Percentiles rank a stretch among this genome's conserved stretches.
These are phyloP conservation scores for Philaethria dido DNA, from an alignment of 2,888 invertebrate genomes.

Conservation along the genomic window DNA sequence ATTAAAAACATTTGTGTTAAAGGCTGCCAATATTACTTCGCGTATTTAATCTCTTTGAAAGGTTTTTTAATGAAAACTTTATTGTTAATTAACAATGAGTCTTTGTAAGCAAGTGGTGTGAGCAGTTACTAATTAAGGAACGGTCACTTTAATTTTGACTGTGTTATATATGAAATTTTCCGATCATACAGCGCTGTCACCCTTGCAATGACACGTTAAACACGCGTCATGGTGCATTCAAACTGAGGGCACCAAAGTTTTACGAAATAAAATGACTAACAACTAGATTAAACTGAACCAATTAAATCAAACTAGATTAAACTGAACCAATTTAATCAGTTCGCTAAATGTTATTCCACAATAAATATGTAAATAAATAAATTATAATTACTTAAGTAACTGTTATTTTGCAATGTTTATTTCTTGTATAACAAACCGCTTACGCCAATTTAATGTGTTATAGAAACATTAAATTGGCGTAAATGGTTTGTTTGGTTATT, in stretches of 20 bases:
- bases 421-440: too few relatives aligned
- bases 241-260: not conserved
- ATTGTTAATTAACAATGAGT: not conserved
- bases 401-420: too few relatives aligned
- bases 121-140: not conserved
- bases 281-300: too few relatives aligned
- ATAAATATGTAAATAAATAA: too few relatives aligned
- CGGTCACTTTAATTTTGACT: not conserved
- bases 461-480: too few relatives aligned
- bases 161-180: not conserved
- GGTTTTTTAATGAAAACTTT: not conserved
- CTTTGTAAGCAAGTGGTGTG: not conserved
- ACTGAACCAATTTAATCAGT: too few relatives aligned
- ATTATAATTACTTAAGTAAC: too few relatives aligned
- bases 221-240: constrained; percentile 7
- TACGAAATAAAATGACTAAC: not conserved
- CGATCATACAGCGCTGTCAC: not conserved
- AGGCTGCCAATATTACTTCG: not conserved
- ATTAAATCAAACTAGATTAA: too few relatives aligned
- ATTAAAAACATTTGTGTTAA: constrained; percentile 1
- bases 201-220: not conserved
- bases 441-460: too few relatives aligned
- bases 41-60: not conserved
- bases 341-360: too few relatives aligned
- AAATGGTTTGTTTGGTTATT: too few relatives aligned